Evolutionary conservation across 2,797 vertebrate genomes (phyloP), one percentile per base, ranked within the genome.

Genomic region (Poeciliopsis paucimaculata): DNA sequence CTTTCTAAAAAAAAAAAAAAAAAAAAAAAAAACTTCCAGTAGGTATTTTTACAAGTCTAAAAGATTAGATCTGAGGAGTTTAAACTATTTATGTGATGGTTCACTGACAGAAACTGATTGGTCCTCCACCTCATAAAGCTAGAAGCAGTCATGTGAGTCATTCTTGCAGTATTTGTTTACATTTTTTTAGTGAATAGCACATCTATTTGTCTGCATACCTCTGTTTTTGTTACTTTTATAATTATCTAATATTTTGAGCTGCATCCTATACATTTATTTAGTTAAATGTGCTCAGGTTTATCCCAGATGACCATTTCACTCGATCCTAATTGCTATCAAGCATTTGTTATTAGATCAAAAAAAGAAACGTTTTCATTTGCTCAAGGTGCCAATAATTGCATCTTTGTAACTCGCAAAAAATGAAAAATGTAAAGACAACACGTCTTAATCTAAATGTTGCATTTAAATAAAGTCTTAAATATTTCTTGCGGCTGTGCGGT

Each of bases 391-490:
- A 53, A 0, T 41, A 26, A 70, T 43, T 39, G 11, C 31, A 10
- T 16, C 2, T 55, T 55, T 9, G 34, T 64, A 39, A 31, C 16
- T 62, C 55, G 8, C 3, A 23, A 23, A 51, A 26, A 26, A 51
- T 9, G 5, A 62, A 20, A 39, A 47, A 5, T 46, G 72, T 26
- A 4, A 41, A 75, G 60, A 72, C 1, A 53, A 26, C 28, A 34
- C 20, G 71, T 73, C 57, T 20, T 5, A 77, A 51, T 77, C n/a
- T 7, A 20, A 74, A 46, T 68, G 10, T 66, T 70, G 57, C 53
- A 78, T 68, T 31, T 1, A 77, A 83, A 75, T 46, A 76, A 62
- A 73, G 53, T 68, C 6, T 64, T 28, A 2, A 34, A 76, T 75
- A 62, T 64, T 76, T 64, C 20, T 0, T 5, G 7, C 2, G 23